Evolutionary conservation across 2,113 vertebrate genomes (phyloP), one percentile per base, ranked within the genome.

Genomic region (Scophthalmus maximus): DNA sequence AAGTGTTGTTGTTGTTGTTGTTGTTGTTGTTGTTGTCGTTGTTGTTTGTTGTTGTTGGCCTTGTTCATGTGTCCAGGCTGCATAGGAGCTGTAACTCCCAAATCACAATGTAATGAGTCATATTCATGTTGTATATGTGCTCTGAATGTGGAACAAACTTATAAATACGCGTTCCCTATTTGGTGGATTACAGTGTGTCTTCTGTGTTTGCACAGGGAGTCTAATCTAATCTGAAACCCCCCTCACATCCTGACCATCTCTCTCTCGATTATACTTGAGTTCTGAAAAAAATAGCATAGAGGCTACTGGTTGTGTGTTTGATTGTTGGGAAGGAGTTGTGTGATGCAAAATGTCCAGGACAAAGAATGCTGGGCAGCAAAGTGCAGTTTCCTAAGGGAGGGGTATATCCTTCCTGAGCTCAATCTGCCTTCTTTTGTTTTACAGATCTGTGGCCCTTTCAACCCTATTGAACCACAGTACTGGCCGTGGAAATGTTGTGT

Each of bases 391-490:
- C 55, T 59, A 3, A 20, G 68, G 42, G 88, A 75, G 82, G 73
- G 64, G 66, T 30, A 29, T 76, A 72, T 88, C 83, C 86, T 89
- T 92, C 87, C 87, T 87, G 78, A 79, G 12, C 17, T 22, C 9
- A n/a, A n/a, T n/a, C 18, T 11, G 5, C 30, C 29, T 15, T 75
- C 66, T 58, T 81, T 77, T 84, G 73, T 84, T 76, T 25, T 27
- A 17, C 29, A 53, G 8, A 17, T 1, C 5, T 42, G 17, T 30
- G 0, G 10, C 7, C n/a, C 30, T 51, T 62, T 49, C 17, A 36
- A 18, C 8, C 10, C 4, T 18, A 4, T 51, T 68, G 66, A 6
- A 12, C 12, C 0, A 4, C 7, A n/a, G 10, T 20, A 0, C 49
- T 66, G 10, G n/a, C 47, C 11, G 17, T 34, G 47, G 27, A 59